Percentiles rank a stretch among this genome's conserved stretches.
These are phyloP conservation scores for Dromococcyx pavoninus DNA, from an alignment of 2,797 vertebrate species.

Conservation along the genomic window DNA sequence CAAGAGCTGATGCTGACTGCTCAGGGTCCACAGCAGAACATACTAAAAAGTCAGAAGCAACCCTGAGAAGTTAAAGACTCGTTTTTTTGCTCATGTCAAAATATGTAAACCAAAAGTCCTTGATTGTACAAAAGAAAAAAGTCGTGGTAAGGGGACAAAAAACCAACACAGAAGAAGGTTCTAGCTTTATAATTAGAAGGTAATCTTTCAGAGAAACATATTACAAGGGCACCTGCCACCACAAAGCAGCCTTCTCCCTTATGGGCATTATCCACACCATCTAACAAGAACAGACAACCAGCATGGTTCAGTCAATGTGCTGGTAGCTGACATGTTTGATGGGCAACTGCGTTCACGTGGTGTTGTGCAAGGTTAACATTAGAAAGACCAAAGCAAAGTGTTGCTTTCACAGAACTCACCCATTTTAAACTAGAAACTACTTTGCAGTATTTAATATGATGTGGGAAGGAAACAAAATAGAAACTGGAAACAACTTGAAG, in stretches of 20 bases:
- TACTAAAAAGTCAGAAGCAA: not conserved
- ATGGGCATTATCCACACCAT: not conserved
- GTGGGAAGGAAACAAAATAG: not conserved
- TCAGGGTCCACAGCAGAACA: not conserved
- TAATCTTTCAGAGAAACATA: not conserved
- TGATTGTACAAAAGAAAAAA: not conserved
- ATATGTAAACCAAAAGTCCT: not conserved
- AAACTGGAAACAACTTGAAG: conserved; percentile 20
- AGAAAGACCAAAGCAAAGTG: not conserved
- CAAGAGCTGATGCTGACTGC: not conserved
- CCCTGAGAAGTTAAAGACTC: not conserved
- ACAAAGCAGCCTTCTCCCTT: not conserved
- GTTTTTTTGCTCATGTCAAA: not conserved
- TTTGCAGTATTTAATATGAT: not conserved
- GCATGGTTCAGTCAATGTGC: not conserved
- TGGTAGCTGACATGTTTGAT: not conserved
- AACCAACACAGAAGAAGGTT: not conserved
- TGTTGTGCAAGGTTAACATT: not conserved
- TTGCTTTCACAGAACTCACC: not conserved
- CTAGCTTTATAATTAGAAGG: not conserved
- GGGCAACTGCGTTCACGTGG: not conserved
- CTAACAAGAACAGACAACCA: not conserved
- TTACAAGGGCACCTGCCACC: not conserved
- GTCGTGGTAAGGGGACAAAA: not conserved
- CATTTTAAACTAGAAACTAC: not conserved